Percentiles rank a stretch among this genome's conserved stretches.
These are phyloP conservation scores for Mimumesa dahlbomi DNA, from an alignment of 2,888 invertebrate species.

Conservation along the genomic window DNA sequence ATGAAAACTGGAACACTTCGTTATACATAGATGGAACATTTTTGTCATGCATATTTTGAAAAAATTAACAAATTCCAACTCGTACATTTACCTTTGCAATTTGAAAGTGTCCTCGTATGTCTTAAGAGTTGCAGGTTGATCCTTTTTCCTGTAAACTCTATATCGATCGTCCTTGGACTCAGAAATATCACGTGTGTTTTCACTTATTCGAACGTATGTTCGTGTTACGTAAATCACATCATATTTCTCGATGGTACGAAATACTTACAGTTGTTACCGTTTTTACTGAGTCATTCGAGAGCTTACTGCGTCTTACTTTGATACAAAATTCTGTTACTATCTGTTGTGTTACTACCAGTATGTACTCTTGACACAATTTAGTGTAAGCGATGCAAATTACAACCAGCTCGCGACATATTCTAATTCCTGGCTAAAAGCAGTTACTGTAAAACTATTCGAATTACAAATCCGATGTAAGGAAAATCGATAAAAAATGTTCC, in stretches of 20 bases:
- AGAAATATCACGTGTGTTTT: slow-evolving; percentile 44
- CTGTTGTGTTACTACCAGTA: background rate
- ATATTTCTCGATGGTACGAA: slow-evolving; percentile 9
- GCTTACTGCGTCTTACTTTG: background rate
- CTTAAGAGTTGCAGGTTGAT: slow-evolving; percentile 17
- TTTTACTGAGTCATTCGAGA: background rate
- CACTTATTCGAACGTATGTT: slow-evolving; percentile 31
- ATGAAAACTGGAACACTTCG: no score
- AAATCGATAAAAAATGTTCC: no score
- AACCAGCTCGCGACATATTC: background rate
- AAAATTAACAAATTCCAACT: background rate
- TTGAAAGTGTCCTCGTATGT: slow-evolving; percentile 29
- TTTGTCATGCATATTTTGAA: background rate
- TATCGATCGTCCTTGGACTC: slow-evolving; percentile 40
- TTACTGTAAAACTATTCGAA: no score
- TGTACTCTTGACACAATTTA: background rate
- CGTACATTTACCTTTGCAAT: slow-evolving; percentile 6
- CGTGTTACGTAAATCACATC: slow-evolving; percentile 44
- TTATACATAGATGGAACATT: no score
- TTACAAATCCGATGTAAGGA: no score
- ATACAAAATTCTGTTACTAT: background rate
- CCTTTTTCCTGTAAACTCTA: slow-evolving; percentile 48
- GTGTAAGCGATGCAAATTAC: background rate
- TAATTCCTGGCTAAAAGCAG: background rate
- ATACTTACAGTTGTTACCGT: background rate